These are phyloP conservation scores for Anas bahamensis DNA, from an alignment of 2,797 vertebrate species.

Conservation along the genomic window DNA sequence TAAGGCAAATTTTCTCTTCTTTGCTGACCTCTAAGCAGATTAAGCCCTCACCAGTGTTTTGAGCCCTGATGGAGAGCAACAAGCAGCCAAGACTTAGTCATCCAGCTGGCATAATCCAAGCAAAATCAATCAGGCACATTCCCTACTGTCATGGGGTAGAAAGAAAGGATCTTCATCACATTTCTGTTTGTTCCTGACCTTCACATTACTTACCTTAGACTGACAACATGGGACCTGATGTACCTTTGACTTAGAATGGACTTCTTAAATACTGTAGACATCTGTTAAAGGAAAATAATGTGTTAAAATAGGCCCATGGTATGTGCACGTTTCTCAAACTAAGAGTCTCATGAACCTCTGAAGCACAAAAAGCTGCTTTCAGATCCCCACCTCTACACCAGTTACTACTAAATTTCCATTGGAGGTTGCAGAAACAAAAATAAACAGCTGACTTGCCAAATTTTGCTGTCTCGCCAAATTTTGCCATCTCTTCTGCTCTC, in stretches of 20 bases:
- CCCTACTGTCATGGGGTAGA: neutral
- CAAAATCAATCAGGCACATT: neutral
- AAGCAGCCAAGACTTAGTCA: neutral
- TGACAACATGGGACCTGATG: conserved; percentile 69
- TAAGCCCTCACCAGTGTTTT: neutral
- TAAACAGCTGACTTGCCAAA: neutral
- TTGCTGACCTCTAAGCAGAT: neutral
- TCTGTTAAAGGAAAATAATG: conserved; percentile 63
- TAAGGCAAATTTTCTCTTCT: neutral
- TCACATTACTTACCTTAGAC: conserved; percentile 68
- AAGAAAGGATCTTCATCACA: neutral
- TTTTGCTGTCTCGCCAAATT: neutral
- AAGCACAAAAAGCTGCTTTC: neutral
- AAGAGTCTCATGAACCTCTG: neutral
- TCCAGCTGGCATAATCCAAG: neutral
- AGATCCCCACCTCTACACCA: neutral
- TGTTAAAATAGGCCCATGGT: neutral
- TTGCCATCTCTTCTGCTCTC: neutral
- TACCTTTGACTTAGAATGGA: conserved; percentile 71
- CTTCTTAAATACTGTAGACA: conserved; percentile 68
- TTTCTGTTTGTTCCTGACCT: neutral
- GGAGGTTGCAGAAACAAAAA: neutral
- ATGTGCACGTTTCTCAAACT: neutral
- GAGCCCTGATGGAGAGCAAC: neutral
- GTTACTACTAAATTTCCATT: neutral